Base-by-base conservation (phyloP, 2,888 invertebrate species). In the Aleiodes alternator region DNA sequence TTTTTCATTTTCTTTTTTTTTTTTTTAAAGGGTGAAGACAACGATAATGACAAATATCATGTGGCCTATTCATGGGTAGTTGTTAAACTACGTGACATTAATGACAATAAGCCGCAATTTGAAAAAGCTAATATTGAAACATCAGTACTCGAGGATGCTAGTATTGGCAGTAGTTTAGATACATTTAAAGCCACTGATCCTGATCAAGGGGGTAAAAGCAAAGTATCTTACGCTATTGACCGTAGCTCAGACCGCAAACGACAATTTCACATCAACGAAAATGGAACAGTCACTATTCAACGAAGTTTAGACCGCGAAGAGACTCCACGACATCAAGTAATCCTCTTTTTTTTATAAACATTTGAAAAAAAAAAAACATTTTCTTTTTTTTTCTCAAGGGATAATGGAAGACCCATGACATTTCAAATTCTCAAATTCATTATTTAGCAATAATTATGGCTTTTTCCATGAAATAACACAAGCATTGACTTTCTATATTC, bases 21-120 rank as follows among this genome's bases (percentile, higher is more conserved):
- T 43, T 43, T 43, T 43, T 11, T 11, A 43, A 43, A 43, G 92
- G 97, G 97, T 38, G 97, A 97, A 91, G 97, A 97, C 87, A 97
- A 97, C 87, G 97, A 97, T 90, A 96, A 97, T 90, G 99, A 99
- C 90, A 98, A 98, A 90, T 96, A 98, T 88, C 98, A 98, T 91
- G 97, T 98, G 80, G 98, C 98, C 78, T 97, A 97, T 90, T 97
- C 98, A 1, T 97, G 97, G 96, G 97, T 98, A 75, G 96, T 96
- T 79, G 97, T 98, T 43, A 96, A 95, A 87, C 92, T 99, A 77
- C 93, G 96, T 77, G 99, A 99, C 89, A 96, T 96, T 83, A 99
- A 99, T 91, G 98, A 99, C 92, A 98, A 98, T 92, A 96, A 97
- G 89, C 98, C 98, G 5, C 95, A 96, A 86, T 98, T 97, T 88